Base-by-base conservation (phyloP, 2,888 invertebrate species). In the Myathropa florea region DNA sequence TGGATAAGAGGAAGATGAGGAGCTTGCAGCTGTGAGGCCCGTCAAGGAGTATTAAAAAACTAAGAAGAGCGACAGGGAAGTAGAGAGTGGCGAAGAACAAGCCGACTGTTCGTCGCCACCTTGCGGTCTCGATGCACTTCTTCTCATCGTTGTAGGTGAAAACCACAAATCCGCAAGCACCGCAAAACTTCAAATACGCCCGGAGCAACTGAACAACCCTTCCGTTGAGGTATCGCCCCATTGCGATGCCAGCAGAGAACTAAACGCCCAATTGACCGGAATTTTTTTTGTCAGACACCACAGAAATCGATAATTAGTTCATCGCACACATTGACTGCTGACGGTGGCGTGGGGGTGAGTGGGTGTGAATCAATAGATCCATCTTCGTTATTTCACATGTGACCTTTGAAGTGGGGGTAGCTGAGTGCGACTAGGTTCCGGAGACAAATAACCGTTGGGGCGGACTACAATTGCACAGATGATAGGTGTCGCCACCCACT, bases 231-330 rank as follows among this genome's bases (percentile, higher is more conserved):
- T 67, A 60, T 65, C 53, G 72, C 2, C 24, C 33, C 72, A 72
- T 80, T 67, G 60, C 53, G 60, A 28, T 55, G 53, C 67, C 53
- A 26, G 46, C 24, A n/a, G 18, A 59, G 18, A 73, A 80, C 80
- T 73, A 55, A 72, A 55, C 53, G 67, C 53, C 67, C 61, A 81
- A 77, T 85, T 76, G 76, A 81, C 76, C 80, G 67, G 81, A 36
- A 30, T 72, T 36, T 24, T 65, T 76, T 71, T 71, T 57, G 36
- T 18, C 71, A 23, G 46, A 39, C 39, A n/a, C n/a, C 73, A 65
- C 36, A 75, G 10, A 67, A 83, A 86, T 86, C 83, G 70, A 86
- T 86, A 83, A 79, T 75, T 70, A 78, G 63, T 64, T 61, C 63
- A 73, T 57, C 57, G 75, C 24, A 60, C 26, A 46, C 59, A 28